phyloP scores from a whole-genome alignment of 2,113 vertebrate species.

The Sturnus vulgaris region DNA sequence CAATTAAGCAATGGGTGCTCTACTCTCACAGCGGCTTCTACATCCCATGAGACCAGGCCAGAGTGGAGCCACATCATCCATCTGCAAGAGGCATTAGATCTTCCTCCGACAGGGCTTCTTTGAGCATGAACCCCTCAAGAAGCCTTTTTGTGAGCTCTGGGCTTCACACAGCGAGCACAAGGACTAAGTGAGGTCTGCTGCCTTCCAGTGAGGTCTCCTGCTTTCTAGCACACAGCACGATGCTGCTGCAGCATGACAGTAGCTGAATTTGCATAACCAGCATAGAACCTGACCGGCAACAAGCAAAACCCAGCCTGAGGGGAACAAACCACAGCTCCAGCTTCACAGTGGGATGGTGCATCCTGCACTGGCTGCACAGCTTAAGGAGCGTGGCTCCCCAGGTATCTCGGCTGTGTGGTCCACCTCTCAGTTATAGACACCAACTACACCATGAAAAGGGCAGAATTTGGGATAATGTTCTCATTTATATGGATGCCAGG shows the following conservation, averaged over 20 bases:
- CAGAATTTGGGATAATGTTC: background rate
- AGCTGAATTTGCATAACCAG: background rate
- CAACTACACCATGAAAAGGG: background rate
- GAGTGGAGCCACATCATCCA: background rate
- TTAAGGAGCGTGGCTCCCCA: accelerated
- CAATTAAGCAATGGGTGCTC: background rate
- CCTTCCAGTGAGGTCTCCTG: background rate
- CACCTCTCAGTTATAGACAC: background rate
- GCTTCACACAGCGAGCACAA: background rate
- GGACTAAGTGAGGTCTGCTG: background rate
- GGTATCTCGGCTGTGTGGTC: background rate
- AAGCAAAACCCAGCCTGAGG: background rate
- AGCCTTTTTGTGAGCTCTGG: background rate
- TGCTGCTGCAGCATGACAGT: background rate
- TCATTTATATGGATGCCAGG: background rate
- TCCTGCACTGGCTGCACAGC: background rate
- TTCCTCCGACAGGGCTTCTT: background rate
- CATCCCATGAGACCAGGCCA: background rate
- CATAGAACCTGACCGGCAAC: background rate
- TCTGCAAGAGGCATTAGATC: background rate
- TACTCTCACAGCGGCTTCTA: background rate
- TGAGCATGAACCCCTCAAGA: background rate
- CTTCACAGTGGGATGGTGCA: background rate
- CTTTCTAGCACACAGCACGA: background rate
- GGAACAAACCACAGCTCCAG: background rate